Evolutionary conservation across 2,113 vertebrate genomes (phyloP).

Genomic region (Neopipo cinnamomea): DNA sequence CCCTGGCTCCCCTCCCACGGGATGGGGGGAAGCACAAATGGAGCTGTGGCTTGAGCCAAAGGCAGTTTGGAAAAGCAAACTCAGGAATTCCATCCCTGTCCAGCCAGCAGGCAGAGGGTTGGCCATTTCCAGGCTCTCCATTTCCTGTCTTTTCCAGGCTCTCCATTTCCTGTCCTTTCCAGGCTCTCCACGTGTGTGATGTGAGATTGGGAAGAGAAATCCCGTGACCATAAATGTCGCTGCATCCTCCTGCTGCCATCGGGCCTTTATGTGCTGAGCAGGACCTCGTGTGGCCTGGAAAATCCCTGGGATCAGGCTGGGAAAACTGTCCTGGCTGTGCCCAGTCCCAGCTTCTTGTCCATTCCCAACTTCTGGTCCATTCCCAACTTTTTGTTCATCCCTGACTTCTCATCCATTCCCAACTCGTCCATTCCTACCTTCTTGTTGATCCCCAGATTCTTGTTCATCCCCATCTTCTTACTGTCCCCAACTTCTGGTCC

Average conservation of each 20-base stretch:
- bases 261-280: neutral
- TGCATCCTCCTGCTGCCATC: neutral
- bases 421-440: too few species aligned
- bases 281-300: neutral
- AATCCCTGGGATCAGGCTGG: neutral
- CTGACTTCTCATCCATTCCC: too few species aligned
- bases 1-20: accelerated
- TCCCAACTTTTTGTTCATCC: too few species aligned
- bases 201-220: neutral
- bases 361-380: neutral
- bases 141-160: neutral
- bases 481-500: neutral
- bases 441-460: too few species aligned
- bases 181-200: neutral
- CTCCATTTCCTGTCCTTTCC: neutral
- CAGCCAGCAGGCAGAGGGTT: neutral
- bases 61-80: neutral
- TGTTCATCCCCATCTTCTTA: too few species aligned
- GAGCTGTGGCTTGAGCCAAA: neutral
- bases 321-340: neutral
- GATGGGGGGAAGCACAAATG: neutral
- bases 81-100: neutral
- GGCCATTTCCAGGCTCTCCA: accelerated
- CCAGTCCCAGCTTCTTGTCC: neutral
- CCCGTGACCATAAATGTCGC: neutral